Percentiles rank a stretch among this genome's conserved stretches.
Evolutionary conservation across 2,888 invertebrate species (phyloP).

Genomic region (Eupithecia tripunctaria): DNA sequence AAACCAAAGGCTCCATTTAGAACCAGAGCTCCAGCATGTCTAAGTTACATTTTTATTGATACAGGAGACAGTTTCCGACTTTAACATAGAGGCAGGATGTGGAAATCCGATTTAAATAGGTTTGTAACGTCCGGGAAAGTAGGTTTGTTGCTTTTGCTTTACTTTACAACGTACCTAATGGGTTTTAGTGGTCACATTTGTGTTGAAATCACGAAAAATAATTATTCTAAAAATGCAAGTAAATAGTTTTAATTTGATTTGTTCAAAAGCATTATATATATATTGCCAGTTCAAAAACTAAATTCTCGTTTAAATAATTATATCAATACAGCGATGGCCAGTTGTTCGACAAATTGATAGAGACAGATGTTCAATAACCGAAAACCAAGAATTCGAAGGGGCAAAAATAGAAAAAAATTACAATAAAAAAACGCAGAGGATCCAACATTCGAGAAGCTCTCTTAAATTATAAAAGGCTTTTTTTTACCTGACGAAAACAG

Average conservation of each 20-base stretch:
- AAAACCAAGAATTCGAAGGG: slow-evolving; percentile 11
- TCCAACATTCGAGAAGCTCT: not conserved
- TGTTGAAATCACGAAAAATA: not conserved
- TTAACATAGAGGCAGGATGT: not conserved
- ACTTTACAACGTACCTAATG: not conserved
- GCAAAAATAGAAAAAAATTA: slow-evolving; percentile 1
- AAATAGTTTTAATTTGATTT: not conserved
- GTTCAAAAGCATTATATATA: not conserved
- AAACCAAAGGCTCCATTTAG: not conserved
- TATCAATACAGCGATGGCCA: slow-evolving; percentile 14
- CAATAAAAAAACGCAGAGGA: not conserved
- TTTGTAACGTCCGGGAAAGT: not conserved
- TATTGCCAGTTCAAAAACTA: slow-evolving; percentile 5
- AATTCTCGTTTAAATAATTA: not conserved
- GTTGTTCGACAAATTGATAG: slow-evolving; percentile 18
- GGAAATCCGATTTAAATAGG: not conserved
- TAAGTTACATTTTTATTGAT: slow-evolving; percentile 4
- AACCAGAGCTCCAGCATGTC: not conserved
- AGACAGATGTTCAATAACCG: slow-evolving; percentile 22
- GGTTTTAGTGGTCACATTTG: not conserved
- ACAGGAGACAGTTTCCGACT: not conserved
- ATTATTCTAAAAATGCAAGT: not conserved
- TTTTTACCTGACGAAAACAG: not conserved
- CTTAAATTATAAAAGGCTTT: not conserved
- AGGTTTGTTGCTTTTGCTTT: not conserved